A percentile compares a stretch with the other conserved stretches of the same genome.
These are phyloP conservation scores for Tinamus major DNA, from an alignment of 2,797 vertebrate genomes.

Conservation along the genomic window DNA sequence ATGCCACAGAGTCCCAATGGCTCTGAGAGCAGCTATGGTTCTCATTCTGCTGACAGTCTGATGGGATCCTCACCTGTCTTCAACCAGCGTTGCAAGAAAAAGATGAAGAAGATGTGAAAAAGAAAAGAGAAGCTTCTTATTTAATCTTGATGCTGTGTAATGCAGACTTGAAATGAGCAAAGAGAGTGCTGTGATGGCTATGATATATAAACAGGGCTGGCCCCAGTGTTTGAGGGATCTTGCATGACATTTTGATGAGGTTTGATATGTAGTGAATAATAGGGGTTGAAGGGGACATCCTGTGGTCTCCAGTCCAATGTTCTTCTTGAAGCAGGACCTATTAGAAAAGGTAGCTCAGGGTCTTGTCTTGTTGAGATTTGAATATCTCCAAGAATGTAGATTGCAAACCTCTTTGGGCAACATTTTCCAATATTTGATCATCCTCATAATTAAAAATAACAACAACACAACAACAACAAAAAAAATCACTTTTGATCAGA, in stretches of 20 bases:
- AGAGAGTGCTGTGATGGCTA: neutral
- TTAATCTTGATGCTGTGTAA: neutral
- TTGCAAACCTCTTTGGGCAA: neutral
- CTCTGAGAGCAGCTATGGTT: constrained; percentile 93
- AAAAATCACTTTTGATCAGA: neutral
- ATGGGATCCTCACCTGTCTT: constrained; percentile 95
- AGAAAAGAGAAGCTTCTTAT: neutral
- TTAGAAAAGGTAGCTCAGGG: neutral
- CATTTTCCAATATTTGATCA: neutral
- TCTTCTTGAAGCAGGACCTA: neutral
- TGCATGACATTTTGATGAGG: neutral
- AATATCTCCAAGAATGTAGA: neutral
- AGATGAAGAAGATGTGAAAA: constrained; percentile 91
- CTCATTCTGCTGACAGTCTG: constrained; percentile 94
- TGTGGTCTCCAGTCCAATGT: neutral
- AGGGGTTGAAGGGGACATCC: neutral
- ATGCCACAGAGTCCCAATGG: constrained; percentile 90
- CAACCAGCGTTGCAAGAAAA: constrained; percentile 94
- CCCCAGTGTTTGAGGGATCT: neutral
- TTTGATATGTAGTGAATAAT: neutral
- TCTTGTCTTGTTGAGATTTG: neutral
- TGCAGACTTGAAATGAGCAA: neutral
- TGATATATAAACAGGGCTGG: neutral
- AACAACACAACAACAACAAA: neutral
- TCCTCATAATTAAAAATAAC: neutral